phyloP scores from a whole-genome alignment of 2,113 vertebrate species.

The Notechis scutatus region DNA sequence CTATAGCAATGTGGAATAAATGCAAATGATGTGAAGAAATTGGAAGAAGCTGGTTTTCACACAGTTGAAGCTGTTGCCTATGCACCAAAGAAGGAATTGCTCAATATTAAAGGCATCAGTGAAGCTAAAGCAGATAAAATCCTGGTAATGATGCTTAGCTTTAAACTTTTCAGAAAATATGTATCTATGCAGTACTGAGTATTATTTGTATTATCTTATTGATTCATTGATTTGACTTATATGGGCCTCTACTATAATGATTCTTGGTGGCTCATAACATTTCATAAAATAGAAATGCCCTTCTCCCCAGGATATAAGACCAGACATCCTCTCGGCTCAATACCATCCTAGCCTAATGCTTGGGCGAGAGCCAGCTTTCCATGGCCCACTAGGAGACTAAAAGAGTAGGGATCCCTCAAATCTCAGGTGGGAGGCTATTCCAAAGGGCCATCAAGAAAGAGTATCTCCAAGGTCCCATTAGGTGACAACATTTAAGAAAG shows the following conservation, averaged over 20 bases:
- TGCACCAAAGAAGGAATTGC: conserved; percentile 92
- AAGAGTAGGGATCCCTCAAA: neutral
- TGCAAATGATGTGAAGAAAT: conserved; percentile 91
- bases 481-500: neutral
- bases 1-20: conserved; percentile 90
- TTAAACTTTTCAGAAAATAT: neutral
- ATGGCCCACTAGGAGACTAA: neutral
- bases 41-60: conserved; percentile 96
- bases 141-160: conserved; percentile 74
- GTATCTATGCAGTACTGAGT: neutral
- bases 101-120: conserved; percentile 97
- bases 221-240: neutral
- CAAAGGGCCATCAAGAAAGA: neutral
- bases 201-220: neutral
- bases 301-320: neutral
- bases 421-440: neutral
- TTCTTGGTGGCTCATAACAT: neutral
- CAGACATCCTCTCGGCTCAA: neutral
- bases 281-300: neutral
- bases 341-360: neutral
- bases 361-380: neutral
- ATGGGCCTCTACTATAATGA: neutral
- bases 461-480: neutral
- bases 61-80: conserved; percentile 96
- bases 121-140: conserved; percentile 97